These are phyloP conservation scores for Acanthacorydalis orientalis DNA, from an alignment of 2,888 invertebrate species.

Conservation along the genomic window DNA sequence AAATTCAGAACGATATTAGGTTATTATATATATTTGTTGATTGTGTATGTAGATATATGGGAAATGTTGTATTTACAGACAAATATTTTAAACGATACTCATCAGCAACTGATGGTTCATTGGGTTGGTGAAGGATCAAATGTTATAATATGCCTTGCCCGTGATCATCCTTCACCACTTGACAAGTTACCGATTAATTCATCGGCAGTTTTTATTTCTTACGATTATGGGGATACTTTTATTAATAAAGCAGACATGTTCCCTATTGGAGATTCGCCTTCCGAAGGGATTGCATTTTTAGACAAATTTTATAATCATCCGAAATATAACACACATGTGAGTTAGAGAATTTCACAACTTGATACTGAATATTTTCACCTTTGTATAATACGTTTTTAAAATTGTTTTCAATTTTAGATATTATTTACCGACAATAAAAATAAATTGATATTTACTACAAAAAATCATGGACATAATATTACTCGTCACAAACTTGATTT, in stretches of 20 bases:
- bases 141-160: constrained; percentile 72
- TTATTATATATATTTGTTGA: too few species aligned
- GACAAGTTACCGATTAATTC: constrained; percentile 28
- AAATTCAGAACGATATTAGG: too few species aligned
- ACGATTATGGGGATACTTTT: constrained; percentile 72
- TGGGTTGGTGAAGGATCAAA: constrained; percentile 82
- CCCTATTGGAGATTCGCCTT: constrained; percentile 32
- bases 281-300: constrained; percentile 46
- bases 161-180: constrained; percentile 45
- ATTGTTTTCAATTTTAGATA: constrained; percentile 41
- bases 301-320: constrained; percentile 78
- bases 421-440: constrained; percentile 69
- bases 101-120: constrained; percentile 79
- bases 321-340: constrained; percentile 60
- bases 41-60: too few species aligned
- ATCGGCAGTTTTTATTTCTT: constrained; percentile 70
- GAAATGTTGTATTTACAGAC: constrained; percentile 37
- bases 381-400: not conserved
- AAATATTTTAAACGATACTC: constrained; percentile 63
- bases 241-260: constrained; percentile 54
- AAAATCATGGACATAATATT: constrained; percentile 54
- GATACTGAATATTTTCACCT: too few species aligned
- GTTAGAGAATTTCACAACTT: too few species aligned
- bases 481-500: constrained; percentile 45
- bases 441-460: constrained; percentile 59